phyloP scores from a whole-genome alignment of 2,113 vertebrate species.

The Sinocyclocheilus maitianheensis region DNA sequence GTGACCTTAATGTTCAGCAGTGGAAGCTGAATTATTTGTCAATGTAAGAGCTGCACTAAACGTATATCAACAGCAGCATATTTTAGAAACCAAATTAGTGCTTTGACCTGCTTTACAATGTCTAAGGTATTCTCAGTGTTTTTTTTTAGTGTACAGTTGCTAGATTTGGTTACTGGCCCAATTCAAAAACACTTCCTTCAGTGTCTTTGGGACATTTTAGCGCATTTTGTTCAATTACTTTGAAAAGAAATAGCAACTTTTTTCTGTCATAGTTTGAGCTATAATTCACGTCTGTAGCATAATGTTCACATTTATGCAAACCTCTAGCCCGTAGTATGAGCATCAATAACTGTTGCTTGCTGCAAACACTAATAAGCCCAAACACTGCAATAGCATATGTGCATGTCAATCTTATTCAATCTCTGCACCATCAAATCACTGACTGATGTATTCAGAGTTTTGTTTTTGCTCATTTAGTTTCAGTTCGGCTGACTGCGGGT shows the following conservation, averaged over 20 bases:
- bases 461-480: conserved; percentile 22
- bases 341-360: neutral
- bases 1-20: neutral
- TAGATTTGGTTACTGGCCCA: neutral
- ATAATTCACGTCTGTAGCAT: neutral
- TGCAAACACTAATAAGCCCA: neutral
- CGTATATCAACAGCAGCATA: neutral
- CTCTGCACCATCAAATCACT: neutral
- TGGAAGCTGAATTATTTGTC: neutral
- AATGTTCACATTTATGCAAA: no score
- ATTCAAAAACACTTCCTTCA: neutral
- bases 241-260: neutral
- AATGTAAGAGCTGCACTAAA: neutral
- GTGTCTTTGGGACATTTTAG: neutral
- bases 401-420: neutral
- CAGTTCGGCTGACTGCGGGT: neutral
- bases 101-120: neutral
- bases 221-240: neutral
- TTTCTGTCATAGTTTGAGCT: neutral
- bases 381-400: neutral
- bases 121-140: neutral
- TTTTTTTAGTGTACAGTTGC: neutral
- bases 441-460: conserved; percentile 6
- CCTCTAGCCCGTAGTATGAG: neutral
- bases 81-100: neutral